Base-by-base conservation (phyloP, 2,888 invertebrate genomes). In the Lasioglossum lativentre region DNA sequence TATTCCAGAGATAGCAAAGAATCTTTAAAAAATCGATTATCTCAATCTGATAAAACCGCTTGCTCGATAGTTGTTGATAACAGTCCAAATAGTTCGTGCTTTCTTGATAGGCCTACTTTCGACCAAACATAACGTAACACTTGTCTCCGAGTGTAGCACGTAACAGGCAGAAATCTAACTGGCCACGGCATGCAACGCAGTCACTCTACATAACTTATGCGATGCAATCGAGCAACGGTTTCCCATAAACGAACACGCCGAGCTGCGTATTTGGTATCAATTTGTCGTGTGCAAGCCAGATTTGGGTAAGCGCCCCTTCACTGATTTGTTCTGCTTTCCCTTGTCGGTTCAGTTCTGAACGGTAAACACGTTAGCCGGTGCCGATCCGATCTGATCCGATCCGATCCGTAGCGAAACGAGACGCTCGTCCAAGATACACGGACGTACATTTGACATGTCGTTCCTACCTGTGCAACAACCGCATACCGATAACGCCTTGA, bases 401-500 rank as follows among this genome's bases (percentile, higher is more conserved):
- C n/a, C 66, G 84, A 75, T 56, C 42, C 40, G 23, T 56, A 45
- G 40, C 59, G 27, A 45, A 10, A 66, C 16, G 56, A 30, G 38
- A 68, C 76, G 47, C 68, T 6, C 23, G 40, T 66, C 56, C 38
- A 75, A 83, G 56, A 72, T 75, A 75, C 71, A 45, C 19, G 23
- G 27, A 52, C 42, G 27, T 19, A 59, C 78, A 78, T 75, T 70
- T 78, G 75, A 82, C 78, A 70, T 42, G 79, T 76, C 66, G 59
- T 76, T 84, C 34, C 78, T 88, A 85, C 74, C 80, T 88, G 80
- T 82, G 68, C 85, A 83, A 84, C 80, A 75, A 74, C 75, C 78
- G 84, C 77, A 78, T 71, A 71, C 76, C 90, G 83, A 89, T 90
- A 88, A 89, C 86, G 83, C 77, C 85, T 78, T 76, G 79, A 85